phyloP scores from a whole-genome alignment of 2,888 invertebrate species.

The Drosophila pseudotalamancana region DNA sequence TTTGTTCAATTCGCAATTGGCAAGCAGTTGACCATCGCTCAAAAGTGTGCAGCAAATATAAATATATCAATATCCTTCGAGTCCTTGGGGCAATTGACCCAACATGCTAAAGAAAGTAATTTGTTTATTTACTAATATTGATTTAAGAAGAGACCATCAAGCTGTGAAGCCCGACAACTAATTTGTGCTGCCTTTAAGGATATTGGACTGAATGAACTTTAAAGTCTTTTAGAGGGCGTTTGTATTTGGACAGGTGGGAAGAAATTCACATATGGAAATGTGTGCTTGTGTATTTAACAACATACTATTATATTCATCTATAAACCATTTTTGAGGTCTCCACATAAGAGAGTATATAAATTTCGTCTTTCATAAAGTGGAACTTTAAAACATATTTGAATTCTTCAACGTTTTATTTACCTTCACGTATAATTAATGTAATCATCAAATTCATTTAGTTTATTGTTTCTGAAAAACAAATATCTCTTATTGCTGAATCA shows the following conservation, averaged over 20 bases:
- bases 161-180: neutral
- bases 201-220: too few relatives aligned
- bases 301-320: too few relatives aligned
- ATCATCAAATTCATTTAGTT: neutral
- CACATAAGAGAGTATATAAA: too few relatives aligned
- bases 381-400: too few relatives aligned
- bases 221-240: neutral
- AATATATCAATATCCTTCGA: neutral
- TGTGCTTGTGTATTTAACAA: too few relatives aligned
- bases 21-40: neutral
- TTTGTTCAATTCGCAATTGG: slow-evolving; percentile 7
- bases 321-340: too few relatives aligned
- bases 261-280: too few relatives aligned
- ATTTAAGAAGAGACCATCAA: neutral
- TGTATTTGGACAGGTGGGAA: too few relatives aligned
- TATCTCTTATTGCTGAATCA: neutral
- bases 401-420: neutral
- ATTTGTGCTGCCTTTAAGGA: neutral
- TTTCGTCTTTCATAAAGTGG: too few relatives aligned
- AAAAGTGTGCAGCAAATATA: neutral
- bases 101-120: neutral
- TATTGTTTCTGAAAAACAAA: neutral
- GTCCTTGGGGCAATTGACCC: neutral
- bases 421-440: neutral
- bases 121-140: slow-evolving; percentile 5